Conservation (phyloP, 92 coral and sea anemone genomes). For the Paramuricea clavata region DNA sequence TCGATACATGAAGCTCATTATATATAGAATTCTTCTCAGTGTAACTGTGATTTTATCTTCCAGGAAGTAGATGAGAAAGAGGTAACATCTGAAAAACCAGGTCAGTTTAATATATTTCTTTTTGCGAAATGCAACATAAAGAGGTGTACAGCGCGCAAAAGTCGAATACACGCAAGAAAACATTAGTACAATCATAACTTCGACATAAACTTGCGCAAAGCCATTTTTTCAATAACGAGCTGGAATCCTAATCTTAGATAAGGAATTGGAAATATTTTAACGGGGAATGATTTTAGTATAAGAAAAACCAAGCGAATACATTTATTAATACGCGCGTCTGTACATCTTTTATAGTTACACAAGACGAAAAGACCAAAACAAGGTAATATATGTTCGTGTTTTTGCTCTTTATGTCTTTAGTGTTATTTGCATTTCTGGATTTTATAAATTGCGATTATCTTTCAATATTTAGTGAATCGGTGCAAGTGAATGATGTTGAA, state of each 20-base stretch:
- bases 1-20: too few species aligned
- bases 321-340: background rate
- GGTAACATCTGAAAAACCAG: slow-evolving; percentile 15
- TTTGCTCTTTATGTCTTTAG: background rate
- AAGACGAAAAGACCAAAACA: slow-evolving; percentile 78
- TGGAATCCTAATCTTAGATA: too few species aligned
- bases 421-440: background rate
- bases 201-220: too few species aligned
- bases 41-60: background rate
- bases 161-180: too few species aligned
- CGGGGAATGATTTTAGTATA: background rate
- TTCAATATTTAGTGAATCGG: slow-evolving; percentile 13
- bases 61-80: slow-evolving; percentile 36
- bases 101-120: too few species aligned
- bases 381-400: background rate
- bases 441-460: background rate
- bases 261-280: background rate
- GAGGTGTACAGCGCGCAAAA: too few species aligned
- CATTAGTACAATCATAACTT: too few species aligned
- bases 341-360: slow-evolving; percentile 61
- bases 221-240: too few species aligned
- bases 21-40: too few species aligned
- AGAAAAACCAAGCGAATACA: too few species aligned
- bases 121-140: too few species aligned
- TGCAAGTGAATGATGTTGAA: slow-evolving; percentile 20